Base-by-base conservation (phyloP, 2,797 vertebrate species). In the Sebastiscus tertius region DNA sequence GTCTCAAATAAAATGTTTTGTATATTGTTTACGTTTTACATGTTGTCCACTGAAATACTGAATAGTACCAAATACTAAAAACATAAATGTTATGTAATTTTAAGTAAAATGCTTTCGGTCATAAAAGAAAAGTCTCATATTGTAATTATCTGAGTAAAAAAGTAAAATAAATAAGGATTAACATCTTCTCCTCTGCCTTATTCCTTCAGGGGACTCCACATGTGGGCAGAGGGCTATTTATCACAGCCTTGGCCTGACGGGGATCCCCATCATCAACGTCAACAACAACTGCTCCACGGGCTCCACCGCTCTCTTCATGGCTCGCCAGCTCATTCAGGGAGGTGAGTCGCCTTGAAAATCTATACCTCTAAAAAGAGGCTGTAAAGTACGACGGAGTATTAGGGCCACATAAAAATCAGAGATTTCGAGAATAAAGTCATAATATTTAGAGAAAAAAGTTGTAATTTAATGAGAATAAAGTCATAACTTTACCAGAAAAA, bases 241-340 rank as follows among this genome's bases (percentile, higher is more conserved):
- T 90, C 98, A 99, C 26, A 86, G 97, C 82, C 92, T 99, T 92
- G 99, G 99, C 39, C 84, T 99, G 63, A 97, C 98, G 0, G 99
- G 99, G 63, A 99, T 99, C 93, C 99, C 99, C 82, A 97, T 99
- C 71, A 73, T 97, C 82, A 99, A 99, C 2, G 97, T 99, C 27
- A 98, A 99, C 95, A 99, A 99, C 90, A 99, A 99, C 94, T 99
- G 98, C 85, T 96, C 98, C 72, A 99, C 97, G 0, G 98, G 99
- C n/a, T 97, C 99, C 69, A 99, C 98, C 3, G 99, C 99, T 24
- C 94, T 99, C 86, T 99, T 97, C 90, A 86, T 98, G 96, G 97
- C 97, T n/a, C 95, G 94, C 3, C 98, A 99, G 75, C 88, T 98
- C 64, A 79, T 99, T 75, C 96, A 93, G 87, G 99, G 99, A 95